Evolutionary conservation across 2,888 invertebrate species (phyloP), one percentile per base, ranked within the genome.

Genomic region (Tipula lateralis): DNA sequence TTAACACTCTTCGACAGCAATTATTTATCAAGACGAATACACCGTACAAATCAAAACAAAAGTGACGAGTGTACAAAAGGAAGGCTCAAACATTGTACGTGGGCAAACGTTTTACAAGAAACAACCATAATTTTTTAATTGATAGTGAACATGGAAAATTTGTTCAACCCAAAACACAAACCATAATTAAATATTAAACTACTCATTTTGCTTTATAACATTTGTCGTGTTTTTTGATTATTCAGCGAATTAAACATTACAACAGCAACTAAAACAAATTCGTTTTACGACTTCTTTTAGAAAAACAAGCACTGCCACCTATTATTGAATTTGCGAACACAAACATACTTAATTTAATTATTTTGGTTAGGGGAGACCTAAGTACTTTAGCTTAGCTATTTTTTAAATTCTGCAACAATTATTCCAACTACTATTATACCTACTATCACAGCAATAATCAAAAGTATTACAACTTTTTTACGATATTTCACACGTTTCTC

Each of bases 401-500:
- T 66, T 2, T 87, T 90, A 86, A 93, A 91, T 24, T 92, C 91
- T 86, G 91, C 91, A 85, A 94, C 92, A 86, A 95, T 91, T 91
- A 96, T 92, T 84, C 93, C 93, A 85, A 94, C 92, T 87, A 96
- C 91, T 87, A 95, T 90, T 87, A 93, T 92, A 85, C 92, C 93
- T 87, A 95, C 89, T 87, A 95, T 91, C 86, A 93, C 88, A 84
- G 92, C 95, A 86, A 96, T 93, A 85, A 93, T 88, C 87, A 93
- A 92, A 86, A 96, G 91, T 87, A 95, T 92, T 89, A 94, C 92
- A 89, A 96, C 92, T 91, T 95, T 95, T 88, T 93, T 93, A 85
- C 96, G 92, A 89, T 94, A 94, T 88, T 92, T 93, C 89, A 94
- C 94, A 90, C 96, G 95, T 91, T 96, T 94, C 87, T 93, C 92